phyloP scores from a whole-genome alignment of 2,888 invertebrate species.

The Stenurella melanura region DNA sequence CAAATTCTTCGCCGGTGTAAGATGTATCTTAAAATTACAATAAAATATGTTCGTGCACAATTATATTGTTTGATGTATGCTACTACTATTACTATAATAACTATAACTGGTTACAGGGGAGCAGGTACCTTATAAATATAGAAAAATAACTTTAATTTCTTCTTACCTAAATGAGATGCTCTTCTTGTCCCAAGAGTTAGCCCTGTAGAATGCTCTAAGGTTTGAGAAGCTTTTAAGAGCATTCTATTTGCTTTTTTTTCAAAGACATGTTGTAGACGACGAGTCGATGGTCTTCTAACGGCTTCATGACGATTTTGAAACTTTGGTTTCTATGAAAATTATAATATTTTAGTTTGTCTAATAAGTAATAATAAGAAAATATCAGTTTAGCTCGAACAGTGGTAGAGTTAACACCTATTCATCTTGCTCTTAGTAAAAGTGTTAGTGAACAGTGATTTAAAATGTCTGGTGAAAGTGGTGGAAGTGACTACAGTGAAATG shows the following conservation, averaged over 20 bases:
- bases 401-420: no score
- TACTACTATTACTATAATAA: no score
- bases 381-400: no score
- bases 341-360: not conserved
- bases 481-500: no score
- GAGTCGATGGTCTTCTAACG: conserved; percentile 85
- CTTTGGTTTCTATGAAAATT: conserved; percentile 78
- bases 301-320: conserved; percentile 84
- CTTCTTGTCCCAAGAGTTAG: conserved; percentile 83
- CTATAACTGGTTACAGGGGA: no score
- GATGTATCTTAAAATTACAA: conserved; percentile 63
- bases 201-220: conserved; percentile 87
- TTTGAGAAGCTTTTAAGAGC: conserved; percentile 88
- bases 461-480: no score
- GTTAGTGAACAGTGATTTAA: no score
- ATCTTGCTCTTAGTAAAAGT: no score
- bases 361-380: conserved; percentile 7
- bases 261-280: conserved; percentile 88
- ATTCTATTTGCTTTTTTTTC: conserved; percentile 89
- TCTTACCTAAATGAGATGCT: conserved; percentile 73
- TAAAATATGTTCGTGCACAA: conserved; percentile 17
- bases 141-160: not conserved
- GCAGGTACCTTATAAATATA: not conserved
- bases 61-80: no score
- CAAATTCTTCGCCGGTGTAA: conserved; percentile 76